These are phyloP conservation scores for Drosophila fulvimacula DNA, from an alignment of 2,888 invertebrate genomes.

Conservation along the genomic window DNA sequence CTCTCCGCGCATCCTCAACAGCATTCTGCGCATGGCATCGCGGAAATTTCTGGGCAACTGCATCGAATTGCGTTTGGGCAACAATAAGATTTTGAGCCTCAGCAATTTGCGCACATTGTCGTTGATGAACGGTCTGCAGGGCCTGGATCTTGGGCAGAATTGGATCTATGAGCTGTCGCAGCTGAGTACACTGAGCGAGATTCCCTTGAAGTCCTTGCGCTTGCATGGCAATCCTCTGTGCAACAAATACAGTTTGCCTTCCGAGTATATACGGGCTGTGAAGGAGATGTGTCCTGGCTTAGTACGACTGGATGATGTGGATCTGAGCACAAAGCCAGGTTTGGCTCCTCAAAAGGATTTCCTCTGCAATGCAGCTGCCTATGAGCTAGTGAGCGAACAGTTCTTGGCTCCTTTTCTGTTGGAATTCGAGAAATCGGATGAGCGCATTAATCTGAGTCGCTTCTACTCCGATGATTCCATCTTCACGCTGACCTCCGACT, in stretches of 20 bases:
- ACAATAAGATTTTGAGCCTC: conserved; percentile 75
- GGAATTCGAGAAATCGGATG: conserved; percentile 66
- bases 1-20: conserved; percentile 70
- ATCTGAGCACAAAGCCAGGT: conserved; percentile 60
- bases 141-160: conserved; percentile 80
- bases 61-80: conserved; percentile 73
- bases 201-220: conserved; percentile 74
- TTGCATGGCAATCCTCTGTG: conserved; percentile 82
- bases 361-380: conserved; percentile 74
- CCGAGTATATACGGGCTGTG: conserved; percentile 76
- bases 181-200: conserved; percentile 65
- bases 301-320: conserved; percentile 76
- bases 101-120: conserved; percentile 68
- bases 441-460: conserved; percentile 55
- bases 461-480: conserved; percentile 67
- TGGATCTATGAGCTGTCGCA: conserved; percentile 75
- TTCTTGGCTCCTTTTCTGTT: conserved; percentile 74
- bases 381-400: conserved; percentile 75
- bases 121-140: conserved; percentile 74
- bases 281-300: conserved; percentile 73
- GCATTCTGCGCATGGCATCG: conserved; percentile 72
- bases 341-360: conserved; percentile 76
- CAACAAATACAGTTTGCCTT: conserved; percentile 70
- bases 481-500: conserved; percentile 79
- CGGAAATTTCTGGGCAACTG: conserved; percentile 75